Evolutionary conservation across 2,797 vertebrate species (phyloP), one percentile per base, ranked within the genome.

Genomic region (Melanotaenia pygmaea): DNA sequence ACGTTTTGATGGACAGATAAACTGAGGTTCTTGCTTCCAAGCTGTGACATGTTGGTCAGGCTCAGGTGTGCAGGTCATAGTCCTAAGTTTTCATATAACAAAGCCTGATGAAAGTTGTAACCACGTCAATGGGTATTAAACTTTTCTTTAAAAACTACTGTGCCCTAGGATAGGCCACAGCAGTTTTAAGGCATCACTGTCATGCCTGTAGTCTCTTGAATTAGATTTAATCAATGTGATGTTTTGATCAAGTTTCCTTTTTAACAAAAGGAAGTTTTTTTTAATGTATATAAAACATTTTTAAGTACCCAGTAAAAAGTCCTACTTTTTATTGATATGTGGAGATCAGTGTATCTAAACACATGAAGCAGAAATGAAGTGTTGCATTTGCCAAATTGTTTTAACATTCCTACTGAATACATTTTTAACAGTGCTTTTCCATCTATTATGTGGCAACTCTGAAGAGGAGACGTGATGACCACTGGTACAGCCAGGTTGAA

Each of bases 61-160:
- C 85, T 88, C 90, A 90, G 88, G 84, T 91, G 89, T 79, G 74
- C 32, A 37, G 81, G 83, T 88, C 77, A 77, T 30, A 62, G 72
- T 69, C 68, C 64, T 20, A 47, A 75, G 74, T 38, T 40, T 59
- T 26, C 40, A 77, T 70, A 60, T 83, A 20, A 64, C 50, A 53
- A 73, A 80, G 70, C 61, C 51, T 72, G 77, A 78, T 69, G 64
- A 72, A 80, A 89, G 74, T 60, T 86, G 76, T 59, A 14, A 65
- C 70, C 30, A 60, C 16, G 32, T 82, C 79, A 71, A 50, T 77
- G 47, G 61, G 7, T 13, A 32, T 38, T 38, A 79, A 83, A 87
- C 70, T 72, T 80, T 64, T 59, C 56, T 80, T 69, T 45, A 77
- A 68, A 53, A 82, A 57, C 66, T 38, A 64, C 24, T 59, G 70